Evolutionary conservation across 2,797 vertebrate genomes (phyloP).

Genomic region (Scomberomorus guttatus): DNA sequence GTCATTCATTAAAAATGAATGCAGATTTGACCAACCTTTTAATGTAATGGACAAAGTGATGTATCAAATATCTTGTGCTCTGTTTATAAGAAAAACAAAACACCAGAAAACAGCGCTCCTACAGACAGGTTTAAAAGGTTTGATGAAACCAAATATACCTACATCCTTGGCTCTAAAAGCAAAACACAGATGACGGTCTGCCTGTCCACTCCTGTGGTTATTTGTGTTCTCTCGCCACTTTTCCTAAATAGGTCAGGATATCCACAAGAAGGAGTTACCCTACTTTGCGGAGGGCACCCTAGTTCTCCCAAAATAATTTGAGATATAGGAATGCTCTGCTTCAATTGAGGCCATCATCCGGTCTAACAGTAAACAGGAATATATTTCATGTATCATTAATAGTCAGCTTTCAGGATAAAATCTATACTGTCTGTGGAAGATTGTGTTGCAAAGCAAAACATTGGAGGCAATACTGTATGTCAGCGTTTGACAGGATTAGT

Average conservation of each 20-base stretch:
- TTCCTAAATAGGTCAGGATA: conserved; percentile 74
- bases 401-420: conserved; percentile 30
- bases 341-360: conserved; percentile 59
- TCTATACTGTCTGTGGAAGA: conserved; percentile 31
- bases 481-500: conserved; percentile 53
- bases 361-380: conserved; percentile 5
- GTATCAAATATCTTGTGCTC: conserved; percentile 23
- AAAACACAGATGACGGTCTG: conserved; percentile 3
- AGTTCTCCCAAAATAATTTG: conserved; percentile 69
- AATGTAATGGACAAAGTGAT: conserved; percentile 54
- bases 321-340: conserved; percentile 36
- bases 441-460: conserved; percentile 58
- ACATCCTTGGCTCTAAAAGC: conserved; percentile 33
- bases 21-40: conserved; percentile 57
- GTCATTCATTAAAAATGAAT: conserved; percentile 77
- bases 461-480: conserved; percentile 36
- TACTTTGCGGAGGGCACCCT: conserved; percentile 69
- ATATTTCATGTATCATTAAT: conserved; percentile 44
- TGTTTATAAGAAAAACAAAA: conserved; percentile 10
- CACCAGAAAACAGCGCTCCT: conserved; percentile 2
- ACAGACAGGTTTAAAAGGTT: conserved; percentile 14
- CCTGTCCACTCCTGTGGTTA: conserved; percentile 25
- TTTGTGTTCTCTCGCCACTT: conserved; percentile 43
- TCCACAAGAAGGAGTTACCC: conserved; percentile 66
- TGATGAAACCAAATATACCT: conserved; percentile 26